phyloP scores from a whole-genome alignment of 1,140 invertebrate genomes.

The Oncopodura yosiiana region DNA sequence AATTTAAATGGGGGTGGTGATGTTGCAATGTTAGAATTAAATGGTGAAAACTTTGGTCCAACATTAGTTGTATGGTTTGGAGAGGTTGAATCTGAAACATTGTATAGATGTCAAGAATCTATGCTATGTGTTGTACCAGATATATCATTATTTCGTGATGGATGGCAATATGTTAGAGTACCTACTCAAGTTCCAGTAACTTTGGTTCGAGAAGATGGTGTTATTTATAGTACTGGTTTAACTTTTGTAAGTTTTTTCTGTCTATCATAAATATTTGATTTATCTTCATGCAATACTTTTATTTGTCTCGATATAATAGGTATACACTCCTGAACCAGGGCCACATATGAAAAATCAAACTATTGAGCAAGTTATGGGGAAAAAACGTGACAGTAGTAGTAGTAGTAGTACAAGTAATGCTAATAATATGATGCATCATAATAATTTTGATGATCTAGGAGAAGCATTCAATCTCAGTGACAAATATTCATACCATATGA shows the following conservation, averaged over 20 bases:
- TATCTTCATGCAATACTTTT: no score
- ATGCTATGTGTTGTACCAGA: conserved; percentile 56
- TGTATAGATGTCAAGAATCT: conserved; percentile 52
- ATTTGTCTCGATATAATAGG: no score
- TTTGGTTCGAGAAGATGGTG: conserved; percentile 54
- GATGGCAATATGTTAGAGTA: conserved; percentile 51
- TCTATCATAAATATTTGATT: no score
- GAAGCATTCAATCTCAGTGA: no score
- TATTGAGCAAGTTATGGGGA: conserved; percentile 29
- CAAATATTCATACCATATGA: no score
- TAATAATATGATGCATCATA: no score
- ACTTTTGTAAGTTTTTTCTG: no score
- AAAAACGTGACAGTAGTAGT: no score
- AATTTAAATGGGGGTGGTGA: conserved; percentile 54
- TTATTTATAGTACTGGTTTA: conserved; percentile 56
- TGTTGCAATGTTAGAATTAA: conserved; percentile 55
- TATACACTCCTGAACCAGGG: conserved; percentile 34
- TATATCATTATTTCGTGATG: conserved; percentile 49
- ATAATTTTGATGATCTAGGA: no score
- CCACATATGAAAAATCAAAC: conserved; percentile 16
- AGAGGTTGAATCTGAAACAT: conserved; percentile 55
- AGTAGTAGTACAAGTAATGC: no score
- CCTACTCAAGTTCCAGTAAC: conserved; percentile 54
- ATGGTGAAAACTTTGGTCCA: conserved; percentile 53
- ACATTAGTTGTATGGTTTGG: conserved; percentile 58